Conservation (phyloP, 1,140 invertebrate genomes). For the Nasonia giraulti region DNA sequence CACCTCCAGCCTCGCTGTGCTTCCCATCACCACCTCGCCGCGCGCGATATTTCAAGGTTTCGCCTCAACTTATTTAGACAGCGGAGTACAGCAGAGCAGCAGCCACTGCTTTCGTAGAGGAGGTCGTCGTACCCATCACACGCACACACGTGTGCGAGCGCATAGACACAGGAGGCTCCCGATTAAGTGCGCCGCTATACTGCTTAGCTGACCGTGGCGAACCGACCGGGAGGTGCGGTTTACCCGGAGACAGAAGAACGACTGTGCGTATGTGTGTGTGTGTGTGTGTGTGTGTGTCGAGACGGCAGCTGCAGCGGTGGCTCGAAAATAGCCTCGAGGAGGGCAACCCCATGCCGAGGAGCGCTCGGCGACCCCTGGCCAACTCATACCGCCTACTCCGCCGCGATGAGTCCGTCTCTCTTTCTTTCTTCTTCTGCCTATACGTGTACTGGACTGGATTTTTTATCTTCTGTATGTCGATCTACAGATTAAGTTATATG, state of each 20-base stretch:
- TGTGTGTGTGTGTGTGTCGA: not conserved
- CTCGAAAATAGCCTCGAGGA: constrained; percentile 61
- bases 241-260: constrained; percentile 52
- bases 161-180: not conserved
- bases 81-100: not conserved
- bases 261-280: not conserved
- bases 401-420: constrained; percentile 17
- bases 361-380: not conserved
- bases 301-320: constrained; percentile 63
- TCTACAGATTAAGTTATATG: too few relatives aligned
- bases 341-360: constrained; percentile 53
- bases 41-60: not conserved
- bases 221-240: constrained; percentile 64
- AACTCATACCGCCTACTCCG: not conserved
- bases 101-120: constrained; percentile 13
- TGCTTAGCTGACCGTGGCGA: constrained; percentile 59
- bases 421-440: constrained; percentile 3
- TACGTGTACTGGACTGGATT: too few relatives aligned
- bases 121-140: constrained; percentile 62
- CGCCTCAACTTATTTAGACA: not conserved
- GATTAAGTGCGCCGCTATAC: not conserved
- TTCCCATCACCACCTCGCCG: not conserved
- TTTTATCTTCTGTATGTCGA: too few relatives aligned
- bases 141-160: not conserved
- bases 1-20: not conserved